Base-by-base conservation (phyloP, 2,888 invertebrate genomes). In the Marasmarcha lunaedactyla region DNA sequence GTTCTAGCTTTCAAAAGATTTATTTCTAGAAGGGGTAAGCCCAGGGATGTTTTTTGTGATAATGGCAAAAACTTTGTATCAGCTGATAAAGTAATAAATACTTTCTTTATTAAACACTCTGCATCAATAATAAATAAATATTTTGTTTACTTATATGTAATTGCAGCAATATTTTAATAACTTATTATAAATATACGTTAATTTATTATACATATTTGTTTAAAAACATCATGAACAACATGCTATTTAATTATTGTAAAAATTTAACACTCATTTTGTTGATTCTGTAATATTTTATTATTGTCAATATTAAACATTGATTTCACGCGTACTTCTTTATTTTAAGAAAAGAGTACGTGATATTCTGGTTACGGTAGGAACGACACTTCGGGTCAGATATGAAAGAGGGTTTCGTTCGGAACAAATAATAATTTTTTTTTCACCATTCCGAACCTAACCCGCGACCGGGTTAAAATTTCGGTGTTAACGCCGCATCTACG, bases 351-450 rank as follows among this genome's bases (percentile, higher is more conserved):
- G 25, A n/a, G 33, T n/a, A 11, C 4, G 33, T 4, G 11, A 33
- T n/a, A 33, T 34, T 34, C 34, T 12, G 34, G 34, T 34, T 34
- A 34, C 14, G 34, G 13, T 34, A 34, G 34, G 34, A 34, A 34
- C 34, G 34, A 34, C 9, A 34, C 12, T 4, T 34, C 14, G 34
- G 12, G 34, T 34, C 34, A 34, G 12, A 14, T 34, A 13, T 13
- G 34, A 14, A 34, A 12, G 12, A 34, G 34, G 34, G 34, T 13
- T 34, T 13, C 34, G 34, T 34, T 34, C 14, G 34, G 34, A 34
- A 34, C 14, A 34, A 34, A 34, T 13, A 13, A 2, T 34, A 14
- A 33, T 33, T n/a, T 11, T 13, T 34, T 34, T 34, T 34, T 20
- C 4, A 3, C 12, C 2, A 9, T 34, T 34, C 34, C 34, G 12